Conservation (phyloP, 2,113 vertebrate species). For the Okapia johnstoni region DNA sequence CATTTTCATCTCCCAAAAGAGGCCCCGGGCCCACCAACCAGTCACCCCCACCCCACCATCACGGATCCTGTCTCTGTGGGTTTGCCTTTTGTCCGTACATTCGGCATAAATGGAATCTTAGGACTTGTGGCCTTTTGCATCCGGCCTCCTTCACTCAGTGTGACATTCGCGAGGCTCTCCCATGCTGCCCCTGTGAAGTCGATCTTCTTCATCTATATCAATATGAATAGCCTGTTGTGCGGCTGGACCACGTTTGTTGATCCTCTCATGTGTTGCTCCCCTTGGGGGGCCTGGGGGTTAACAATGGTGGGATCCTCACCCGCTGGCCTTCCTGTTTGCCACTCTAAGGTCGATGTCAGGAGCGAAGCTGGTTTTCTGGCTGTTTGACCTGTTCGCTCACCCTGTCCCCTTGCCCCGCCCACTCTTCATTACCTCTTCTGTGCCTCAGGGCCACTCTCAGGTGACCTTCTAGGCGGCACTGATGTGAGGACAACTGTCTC, state of each 20-base stretch:
- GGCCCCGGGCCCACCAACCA: rapidly evolving
- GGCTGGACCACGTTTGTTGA: rapidly evolving
- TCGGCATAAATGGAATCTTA: rapidly evolving
- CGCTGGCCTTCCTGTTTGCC: rapidly evolving
- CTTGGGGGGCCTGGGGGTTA: rapidly evolving
- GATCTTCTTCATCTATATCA: neutral
- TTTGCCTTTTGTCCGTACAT: rapidly evolving
- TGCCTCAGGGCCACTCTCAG: neutral
- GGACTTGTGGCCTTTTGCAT: rapidly evolving
- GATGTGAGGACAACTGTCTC: neutral
- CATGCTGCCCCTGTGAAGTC: rapidly evolving
- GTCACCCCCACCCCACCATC: rapidly evolving
- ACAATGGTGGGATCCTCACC: neutral
- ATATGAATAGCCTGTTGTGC: rapidly evolving
- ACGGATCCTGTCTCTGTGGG: rapidly evolving
- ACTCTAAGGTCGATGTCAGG: rapidly evolving
- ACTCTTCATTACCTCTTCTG: rapidly evolving
- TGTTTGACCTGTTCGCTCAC: rapidly evolving
- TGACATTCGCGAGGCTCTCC: rapidly evolving
- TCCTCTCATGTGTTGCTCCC: rapidly evolving
- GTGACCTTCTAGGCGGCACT: rapidly evolving
- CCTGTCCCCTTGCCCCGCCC: rapidly evolving
- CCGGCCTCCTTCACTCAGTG: rapidly evolving
- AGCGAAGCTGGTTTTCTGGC: neutral
- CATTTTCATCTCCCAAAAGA: neutral